Percentiles rank a stretch among this genome's conserved stretches.
phyloP scores from a whole-genome alignment of 2,113 vertebrate species.

The Amphiprion percula region DNA sequence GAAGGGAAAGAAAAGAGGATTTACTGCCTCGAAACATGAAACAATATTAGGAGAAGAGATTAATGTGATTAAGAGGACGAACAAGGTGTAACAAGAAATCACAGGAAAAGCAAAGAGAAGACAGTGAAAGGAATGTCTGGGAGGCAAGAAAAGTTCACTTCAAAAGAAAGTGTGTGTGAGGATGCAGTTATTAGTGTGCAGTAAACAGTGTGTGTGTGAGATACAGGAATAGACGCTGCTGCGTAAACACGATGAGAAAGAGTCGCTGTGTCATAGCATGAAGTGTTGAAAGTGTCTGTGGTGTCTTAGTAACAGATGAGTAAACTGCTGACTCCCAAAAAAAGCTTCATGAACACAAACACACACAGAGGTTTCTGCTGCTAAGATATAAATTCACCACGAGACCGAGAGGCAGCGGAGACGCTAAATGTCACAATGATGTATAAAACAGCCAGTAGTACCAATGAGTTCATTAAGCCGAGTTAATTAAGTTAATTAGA shows the following conservation, averaged over 20 bases:
- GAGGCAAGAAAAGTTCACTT: background rate
- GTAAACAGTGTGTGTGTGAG: background rate
- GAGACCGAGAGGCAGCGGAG: background rate
- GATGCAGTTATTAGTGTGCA: too few species aligned
- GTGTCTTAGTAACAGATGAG: background rate
- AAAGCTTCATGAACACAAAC: background rate
- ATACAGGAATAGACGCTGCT: background rate
- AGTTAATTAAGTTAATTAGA: slow-evolving; percentile 52
- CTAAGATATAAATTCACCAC: background rate
- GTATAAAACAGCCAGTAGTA: slow-evolving; percentile 15
- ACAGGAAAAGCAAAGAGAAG: background rate
- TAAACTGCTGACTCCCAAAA: slow-evolving; percentile 3
- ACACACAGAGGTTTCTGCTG: background rate
- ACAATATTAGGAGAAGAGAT: background rate
- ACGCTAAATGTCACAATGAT: background rate
- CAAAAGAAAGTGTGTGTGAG: background rate
- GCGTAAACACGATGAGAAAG: background rate
- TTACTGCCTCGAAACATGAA: background rate
- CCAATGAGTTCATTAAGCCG: slow-evolving; percentile 14
- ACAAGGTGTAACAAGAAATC: background rate
- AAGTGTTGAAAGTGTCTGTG: background rate
- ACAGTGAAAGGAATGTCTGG: background rate
- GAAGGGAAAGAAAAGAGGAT: background rate
- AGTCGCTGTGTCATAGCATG: background rate
- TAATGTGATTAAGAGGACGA: background rate